A percentile compares a stretch with the other conserved stretches of the same genome.
These are phyloP conservation scores for Nezara viridula DNA, from an alignment of 2,888 invertebrate species.

Conservation along the genomic window DNA sequence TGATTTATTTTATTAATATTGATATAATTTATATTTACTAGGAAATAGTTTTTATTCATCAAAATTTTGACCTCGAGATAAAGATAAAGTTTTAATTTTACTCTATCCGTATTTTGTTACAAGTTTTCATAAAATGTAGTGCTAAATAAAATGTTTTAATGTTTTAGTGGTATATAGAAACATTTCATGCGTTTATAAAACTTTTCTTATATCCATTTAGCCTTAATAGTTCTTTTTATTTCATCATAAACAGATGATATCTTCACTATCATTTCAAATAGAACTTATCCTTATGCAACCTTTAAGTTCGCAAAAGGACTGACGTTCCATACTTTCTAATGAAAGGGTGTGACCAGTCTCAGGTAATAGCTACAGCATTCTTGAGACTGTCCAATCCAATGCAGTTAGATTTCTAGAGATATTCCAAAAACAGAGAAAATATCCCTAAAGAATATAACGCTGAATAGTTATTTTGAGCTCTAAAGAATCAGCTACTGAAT, in stretches of 20 bases:
- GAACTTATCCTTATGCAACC: slow-evolving; percentile 2
- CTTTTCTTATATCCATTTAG: too few species aligned
- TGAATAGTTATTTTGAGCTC: background rate
- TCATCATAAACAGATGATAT: background rate
- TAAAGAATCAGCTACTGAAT: background rate
- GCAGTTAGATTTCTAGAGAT: slow-evolving; percentile 8
- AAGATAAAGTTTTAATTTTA: too few species aligned
- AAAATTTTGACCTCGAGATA: too few species aligned
- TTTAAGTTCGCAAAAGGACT: slow-evolving; percentile 11
- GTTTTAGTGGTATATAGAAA: too few species aligned
- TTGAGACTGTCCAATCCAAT: background rate
- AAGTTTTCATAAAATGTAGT: too few species aligned
- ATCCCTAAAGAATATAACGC: background rate
- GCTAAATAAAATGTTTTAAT: too few species aligned
- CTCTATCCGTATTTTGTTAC: too few species aligned
- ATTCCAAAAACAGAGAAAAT: background rate
- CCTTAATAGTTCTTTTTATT: too few species aligned
- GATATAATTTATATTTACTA: too few species aligned
- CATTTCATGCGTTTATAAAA: too few species aligned
- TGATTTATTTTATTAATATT: too few species aligned
- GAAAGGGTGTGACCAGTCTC: slow-evolving; percentile 2
- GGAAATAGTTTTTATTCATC: too few species aligned
- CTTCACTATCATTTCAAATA: background rate
- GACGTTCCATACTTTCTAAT: slow-evolving; percentile 19
- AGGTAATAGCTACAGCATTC: slow-evolving; percentile 13